Conservation (phyloP, 1,140 invertebrate genomes). For the Macrosteles quadrilineatus region DNA sequence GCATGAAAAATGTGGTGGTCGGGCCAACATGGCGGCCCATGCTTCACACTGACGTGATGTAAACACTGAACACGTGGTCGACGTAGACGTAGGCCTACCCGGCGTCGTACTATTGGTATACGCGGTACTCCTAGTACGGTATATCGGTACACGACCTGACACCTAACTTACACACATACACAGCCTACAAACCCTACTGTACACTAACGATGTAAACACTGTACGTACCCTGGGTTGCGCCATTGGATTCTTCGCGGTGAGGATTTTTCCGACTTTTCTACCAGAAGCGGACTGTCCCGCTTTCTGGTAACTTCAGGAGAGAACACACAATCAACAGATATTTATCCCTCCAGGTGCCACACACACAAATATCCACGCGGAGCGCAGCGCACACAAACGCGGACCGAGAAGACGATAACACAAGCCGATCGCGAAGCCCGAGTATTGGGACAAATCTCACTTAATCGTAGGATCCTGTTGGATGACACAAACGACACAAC, state of each 20-base stretch:
- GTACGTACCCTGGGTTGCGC: slow-evolving; percentile 28
- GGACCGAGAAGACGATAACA: background rate
- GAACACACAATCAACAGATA: background rate
- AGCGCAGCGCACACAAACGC: background rate
- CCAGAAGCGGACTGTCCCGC: slow-evolving; percentile 23
- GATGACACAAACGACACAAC: slow-evolving; percentile 4
- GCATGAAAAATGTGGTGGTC: slow-evolving; percentile 25
- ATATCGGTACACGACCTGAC: no score
- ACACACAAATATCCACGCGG: background rate
- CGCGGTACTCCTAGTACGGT: no score
- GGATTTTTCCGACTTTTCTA: slow-evolving; percentile 27
- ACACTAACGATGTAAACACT: background rate
- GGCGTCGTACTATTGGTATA: no score
- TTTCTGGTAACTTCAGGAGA: slow-evolving; percentile 23
- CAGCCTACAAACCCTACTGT: no score
- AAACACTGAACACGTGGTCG: slow-evolving; percentile 14
- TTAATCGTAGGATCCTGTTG: background rate
- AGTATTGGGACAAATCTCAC: background rate
- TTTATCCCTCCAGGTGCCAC: background rate
- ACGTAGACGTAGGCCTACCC: no score
- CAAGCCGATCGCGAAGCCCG: background rate
- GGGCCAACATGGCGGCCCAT: slow-evolving; percentile 24
- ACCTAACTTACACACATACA: no score
- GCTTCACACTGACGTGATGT: slow-evolving; percentile 15
- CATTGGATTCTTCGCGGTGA: slow-evolving; percentile 27